Evolutionary conservation across 2,113 vertebrate species (phyloP), one percentile per base, ranked within the genome.

Genomic region (Nyctibius bracteatus): DNA sequence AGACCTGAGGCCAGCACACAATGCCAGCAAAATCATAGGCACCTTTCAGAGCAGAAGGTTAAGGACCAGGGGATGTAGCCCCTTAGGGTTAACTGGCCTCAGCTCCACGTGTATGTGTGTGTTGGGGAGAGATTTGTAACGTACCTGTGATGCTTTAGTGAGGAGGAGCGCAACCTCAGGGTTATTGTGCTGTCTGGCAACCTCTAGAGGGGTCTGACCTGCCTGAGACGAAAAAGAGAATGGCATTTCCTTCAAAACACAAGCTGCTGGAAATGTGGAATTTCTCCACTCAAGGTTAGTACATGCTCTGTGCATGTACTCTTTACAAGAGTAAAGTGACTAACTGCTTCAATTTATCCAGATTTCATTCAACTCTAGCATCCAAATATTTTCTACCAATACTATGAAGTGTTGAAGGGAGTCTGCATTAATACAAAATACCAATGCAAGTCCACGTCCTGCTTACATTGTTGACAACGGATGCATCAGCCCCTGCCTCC

Each of bases 101-200:
- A 88, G 49, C 23, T 61, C 23, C 46, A 5, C 2, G 3, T 14
- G 20, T 47, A 12, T 3, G 11, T n/a, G 43, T 62, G 57, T 12
- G 6, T 0, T 66, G 10, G 25, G 46, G 31, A 74, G n/a, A 73
- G 54, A 84, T 31, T 4, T 73, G 14, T 51, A 86, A 80, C 3
- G 0, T 98, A 99, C 99, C 98, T 99, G 99, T 31, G 99, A 99
- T 59, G 99, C 99, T 97, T 99, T 99, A 67, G 99, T 99, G 87
- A 99, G 98, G 6, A 99, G 98, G 33, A 99, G 98, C 1, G 99
- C 99, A 80, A 99, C 99, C 37, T 99, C 99, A 1, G 99, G 98
- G 92, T 99, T 99, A 95, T 99, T 98, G 95, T 99, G 98, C 65
- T 99, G 98, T 96, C 99, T 98, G 86, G 99, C 99, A 86, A 98